Evolutionary conservation across 92 coral and sea anemone genomes (phyloP).

Genomic region (Heliopora coerulea): DNA sequence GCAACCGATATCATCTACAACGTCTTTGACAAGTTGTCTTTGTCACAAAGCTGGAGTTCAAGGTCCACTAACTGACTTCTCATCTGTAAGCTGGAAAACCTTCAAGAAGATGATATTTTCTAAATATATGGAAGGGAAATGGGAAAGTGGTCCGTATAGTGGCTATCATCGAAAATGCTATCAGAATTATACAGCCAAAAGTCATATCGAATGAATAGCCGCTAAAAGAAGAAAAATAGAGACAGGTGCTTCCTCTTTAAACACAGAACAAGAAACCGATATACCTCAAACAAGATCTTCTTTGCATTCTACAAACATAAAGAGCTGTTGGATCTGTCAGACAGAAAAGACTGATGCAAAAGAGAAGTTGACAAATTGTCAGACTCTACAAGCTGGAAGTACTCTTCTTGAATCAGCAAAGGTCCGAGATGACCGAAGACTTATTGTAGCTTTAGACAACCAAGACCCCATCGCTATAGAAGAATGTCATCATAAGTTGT

Average conservation of each 20-base stretch:
- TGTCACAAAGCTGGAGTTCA: conserved; percentile 51
- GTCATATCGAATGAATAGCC: conserved; percentile 42
- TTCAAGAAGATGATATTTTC: conserved; percentile 50
- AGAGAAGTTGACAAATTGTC: conserved; percentile 46
- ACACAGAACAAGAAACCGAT: conserved; percentile 15
- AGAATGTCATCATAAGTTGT: conserved; percentile 46
- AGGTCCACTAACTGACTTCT: conserved; percentile 46
- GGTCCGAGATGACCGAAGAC: conserved; percentile 40
- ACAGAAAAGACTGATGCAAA: conserved; percentile 50
- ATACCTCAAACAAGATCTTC: conserved; percentile 39
- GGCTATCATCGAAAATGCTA: conserved; percentile 47
- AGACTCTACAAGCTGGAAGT: conserved; percentile 39
- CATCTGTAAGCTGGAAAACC: conserved; percentile 49
- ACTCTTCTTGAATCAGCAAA: conserved; percentile 46
- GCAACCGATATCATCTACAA: no score
- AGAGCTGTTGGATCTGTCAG: conserved; percentile 47
- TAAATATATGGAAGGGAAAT: conserved; percentile 45
- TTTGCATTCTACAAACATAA: conserved; percentile 20
- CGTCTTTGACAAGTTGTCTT: conserved; percentile 19
- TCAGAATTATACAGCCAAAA: conserved; percentile 52
- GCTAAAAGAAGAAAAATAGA: conserved; percentile 44
- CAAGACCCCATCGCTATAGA: conserved; percentile 44
- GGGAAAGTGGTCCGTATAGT: conserved; percentile 59
- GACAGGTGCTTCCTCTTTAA: neutral
- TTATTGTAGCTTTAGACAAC: conserved; percentile 24